Evolutionary conservation across 2,113 vertebrate genomes (phyloP).

Genomic region (Etia nguti): DNA sequence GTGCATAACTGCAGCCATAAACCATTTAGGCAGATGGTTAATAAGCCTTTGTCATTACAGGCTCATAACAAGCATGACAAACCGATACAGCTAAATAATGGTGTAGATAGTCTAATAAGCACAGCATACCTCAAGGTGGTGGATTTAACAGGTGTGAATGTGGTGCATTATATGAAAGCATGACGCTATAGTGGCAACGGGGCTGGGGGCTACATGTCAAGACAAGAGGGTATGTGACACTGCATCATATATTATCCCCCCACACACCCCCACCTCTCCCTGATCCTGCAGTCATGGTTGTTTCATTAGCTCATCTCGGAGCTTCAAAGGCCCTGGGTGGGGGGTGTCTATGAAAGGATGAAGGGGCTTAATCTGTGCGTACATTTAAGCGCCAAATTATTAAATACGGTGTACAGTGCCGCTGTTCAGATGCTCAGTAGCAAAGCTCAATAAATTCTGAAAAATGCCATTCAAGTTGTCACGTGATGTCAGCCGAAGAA

Average conservation of each 20-base stretch:
- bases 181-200: conserved; percentile 4
- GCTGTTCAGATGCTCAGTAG: background rate
- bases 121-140: background rate
- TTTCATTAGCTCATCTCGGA: conserved; percentile 42
- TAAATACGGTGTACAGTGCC: background rate
- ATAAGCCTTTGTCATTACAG: conserved; percentile 28
- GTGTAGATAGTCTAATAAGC: conserved; percentile 18
- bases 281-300: conserved; percentile 46
- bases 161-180: background rate
- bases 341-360: background rate
- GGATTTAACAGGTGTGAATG: conserved; percentile 52
- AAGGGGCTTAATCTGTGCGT: background rate
- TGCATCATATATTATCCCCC: conserved; percentile 38
- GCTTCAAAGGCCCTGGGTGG: background rate
- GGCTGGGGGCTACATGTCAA: conserved; percentile 27
- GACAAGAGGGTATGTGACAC: conserved; percentile 16
- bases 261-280: background rate
- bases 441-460: background rate
- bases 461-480: background rate
- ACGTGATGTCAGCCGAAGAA: background rate
- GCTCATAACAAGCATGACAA: conserved; percentile 13
- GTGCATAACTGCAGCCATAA: conserved; percentile 22
- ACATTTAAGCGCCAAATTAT: background rate
- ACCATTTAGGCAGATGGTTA: conserved; percentile 25
- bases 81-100: conserved; percentile 36